A percentile compares a stretch with the other conserved stretches of the same genome.
phyloP scores from a whole-genome alignment of 2,113 vertebrate species.

The Solea solea region DNA sequence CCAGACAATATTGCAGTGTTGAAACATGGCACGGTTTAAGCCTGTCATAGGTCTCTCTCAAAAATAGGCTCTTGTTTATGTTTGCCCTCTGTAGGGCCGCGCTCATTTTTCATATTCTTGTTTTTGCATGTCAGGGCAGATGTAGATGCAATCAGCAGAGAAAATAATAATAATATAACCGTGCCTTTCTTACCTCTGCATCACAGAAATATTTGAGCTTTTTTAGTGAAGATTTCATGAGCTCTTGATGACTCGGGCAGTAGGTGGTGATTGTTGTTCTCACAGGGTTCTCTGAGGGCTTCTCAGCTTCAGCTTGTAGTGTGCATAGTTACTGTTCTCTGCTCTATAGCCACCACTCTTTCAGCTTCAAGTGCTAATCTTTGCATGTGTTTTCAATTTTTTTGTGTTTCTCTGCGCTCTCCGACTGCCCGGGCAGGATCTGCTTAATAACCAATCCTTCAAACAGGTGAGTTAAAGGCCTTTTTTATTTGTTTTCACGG shows the following conservation, averaged over 20 bases:
- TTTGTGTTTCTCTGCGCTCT: slow-evolving; percentile 83
- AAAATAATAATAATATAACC: slow-evolving; percentile 12
- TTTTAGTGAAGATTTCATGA: slow-evolving; percentile 29
- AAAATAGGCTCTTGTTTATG: slow-evolving; percentile 51
- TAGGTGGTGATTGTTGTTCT: slow-evolving; percentile 20
- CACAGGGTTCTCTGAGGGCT: not conserved
- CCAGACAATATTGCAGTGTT: slow-evolving; percentile 39
- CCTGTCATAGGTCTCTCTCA: slow-evolving; percentile 30
- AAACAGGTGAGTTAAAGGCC: slow-evolving; percentile 89
- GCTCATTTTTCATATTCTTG: slow-evolving; percentile 56
- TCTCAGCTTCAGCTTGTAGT: slow-evolving; percentile 60
- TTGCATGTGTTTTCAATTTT: slow-evolving; percentile 88
- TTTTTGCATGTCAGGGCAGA: slow-evolving; percentile 58
- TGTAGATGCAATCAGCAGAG: slow-evolving; percentile 57
- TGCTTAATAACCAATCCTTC: slow-evolving; percentile 94
- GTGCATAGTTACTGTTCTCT: slow-evolving; percentile 57
- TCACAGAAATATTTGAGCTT: not conserved
- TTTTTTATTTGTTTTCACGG: not conserved
- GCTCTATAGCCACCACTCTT: slow-evolving; percentile 49
- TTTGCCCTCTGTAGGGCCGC: slow-evolving; percentile 45
- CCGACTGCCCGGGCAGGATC: slow-evolving; percentile 89
- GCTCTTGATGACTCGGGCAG: slow-evolving; percentile 44
- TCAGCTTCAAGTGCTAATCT: slow-evolving; percentile 77
- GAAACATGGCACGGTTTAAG: slow-evolving; percentile 40
- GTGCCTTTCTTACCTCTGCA: slow-evolving; percentile 14